Base-by-base conservation (phyloP, 2,888 invertebrate genomes). In the Microctonus hyperodae region DNA sequence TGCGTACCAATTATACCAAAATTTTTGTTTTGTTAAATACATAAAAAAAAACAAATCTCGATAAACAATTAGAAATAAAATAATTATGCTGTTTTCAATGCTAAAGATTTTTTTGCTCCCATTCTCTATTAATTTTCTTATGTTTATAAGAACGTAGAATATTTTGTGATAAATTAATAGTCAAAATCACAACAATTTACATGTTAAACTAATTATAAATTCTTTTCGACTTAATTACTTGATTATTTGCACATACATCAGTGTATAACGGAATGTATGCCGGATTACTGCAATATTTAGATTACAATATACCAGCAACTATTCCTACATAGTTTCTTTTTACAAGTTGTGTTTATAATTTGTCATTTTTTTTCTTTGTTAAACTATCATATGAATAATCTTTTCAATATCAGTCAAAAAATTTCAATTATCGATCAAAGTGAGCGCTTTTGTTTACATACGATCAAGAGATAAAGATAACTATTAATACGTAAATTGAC, bases 401-500 rank as follows among this genome's bases (percentile, higher is more conserved):
- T 31, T 55, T 13, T n/a, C 5, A 23, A 25, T 58, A 7, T 23
- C 10, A 23, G n/a, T 23, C 2, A 28, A 60, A 28, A 11, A 60
- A 4, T n/a, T 48, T 25, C 23, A 25, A 3, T 44, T 23, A 60
- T 60, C 48, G n/a, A 58, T 20, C 16, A 25, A 13, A 60, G 9
- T 28, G 33, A n/a, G 7, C 9, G 20, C 13, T 23, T 20, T 33
- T 64, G 35, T 57, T 57, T 57, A 58, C 22, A 59, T 20, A 59
- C 28, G 31, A 55, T 60, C 59, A 60, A 51, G 31, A 53, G 16
- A 44, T 1, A 7, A 44, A 3, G 2, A 9, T 4, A 3, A 44
- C 44, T 9, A 44, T 44, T 44, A 55, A 35, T 65, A 65, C 60
- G 65, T 65, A 65, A 60, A 60, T 22, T 11, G 22, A 28, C 55